Evolutionary conservation across 2,113 vertebrate genomes (phyloP).

Genomic region (Hemichromis elongatus): DNA sequence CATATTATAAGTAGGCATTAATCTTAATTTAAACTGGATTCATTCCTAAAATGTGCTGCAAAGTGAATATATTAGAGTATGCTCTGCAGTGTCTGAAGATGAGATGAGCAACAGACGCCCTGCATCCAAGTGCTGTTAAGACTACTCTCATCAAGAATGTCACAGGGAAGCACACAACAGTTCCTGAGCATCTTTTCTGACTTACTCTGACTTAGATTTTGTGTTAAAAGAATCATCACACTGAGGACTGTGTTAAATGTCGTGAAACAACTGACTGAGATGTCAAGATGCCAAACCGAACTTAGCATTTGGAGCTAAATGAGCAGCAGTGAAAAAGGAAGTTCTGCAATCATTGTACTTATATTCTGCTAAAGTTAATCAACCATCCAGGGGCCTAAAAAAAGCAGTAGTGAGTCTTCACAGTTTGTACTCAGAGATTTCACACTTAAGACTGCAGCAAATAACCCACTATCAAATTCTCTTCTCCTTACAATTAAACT

Average conservation of each 20-base stretch:
- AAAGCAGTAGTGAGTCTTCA: background rate
- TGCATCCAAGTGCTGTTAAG: background rate
- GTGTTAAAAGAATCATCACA: background rate
- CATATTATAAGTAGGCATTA: background rate
- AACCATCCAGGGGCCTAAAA: background rate
- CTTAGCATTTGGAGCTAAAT: background rate
- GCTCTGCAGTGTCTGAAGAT: background rate
- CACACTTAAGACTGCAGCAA: background rate
- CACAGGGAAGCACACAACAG: background rate
- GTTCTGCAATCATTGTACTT: background rate
- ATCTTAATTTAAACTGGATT: background rate
- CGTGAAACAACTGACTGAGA: background rate
- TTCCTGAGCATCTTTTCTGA: background rate
- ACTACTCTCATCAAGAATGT: background rate
- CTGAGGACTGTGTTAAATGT: background rate
- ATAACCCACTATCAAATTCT: background rate
- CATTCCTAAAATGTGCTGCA: background rate
- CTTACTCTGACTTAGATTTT: background rate
- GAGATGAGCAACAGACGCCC: background rate
- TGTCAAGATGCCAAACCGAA: background rate
- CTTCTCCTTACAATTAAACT: background rate
- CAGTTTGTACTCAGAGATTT: background rate
- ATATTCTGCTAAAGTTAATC: background rate
- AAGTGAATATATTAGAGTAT: background rate
- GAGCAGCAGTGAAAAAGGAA: background rate